phyloP scores from a whole-genome alignment of 2,888 invertebrate species.

The Drosophila meridiana region DNA sequence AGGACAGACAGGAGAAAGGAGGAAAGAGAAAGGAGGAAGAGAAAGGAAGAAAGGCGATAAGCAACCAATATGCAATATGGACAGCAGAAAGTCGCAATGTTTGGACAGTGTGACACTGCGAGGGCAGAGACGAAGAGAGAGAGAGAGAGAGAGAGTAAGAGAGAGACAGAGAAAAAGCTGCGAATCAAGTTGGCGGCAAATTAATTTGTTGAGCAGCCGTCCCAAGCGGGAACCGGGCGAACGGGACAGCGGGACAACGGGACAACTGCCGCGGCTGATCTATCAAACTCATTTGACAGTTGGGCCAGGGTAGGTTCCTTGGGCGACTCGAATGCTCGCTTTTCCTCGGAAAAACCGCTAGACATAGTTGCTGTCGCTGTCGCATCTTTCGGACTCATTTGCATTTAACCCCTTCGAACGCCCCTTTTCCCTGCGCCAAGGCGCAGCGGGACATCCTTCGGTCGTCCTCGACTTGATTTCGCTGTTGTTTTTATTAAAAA shows the following conservation, averaged over 20 bases:
- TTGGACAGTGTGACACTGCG: slow-evolving; percentile 32
- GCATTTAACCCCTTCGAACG: slow-evolving; percentile 68
- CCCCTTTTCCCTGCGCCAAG: slow-evolving; percentile 17
- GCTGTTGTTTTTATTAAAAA: slow-evolving; percentile 55
- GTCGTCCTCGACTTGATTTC: slow-evolving; percentile 24
- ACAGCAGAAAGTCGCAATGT: slow-evolving; percentile 33
- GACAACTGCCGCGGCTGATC: slow-evolving; percentile 50
- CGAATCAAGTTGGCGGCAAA: slow-evolving; percentile 67
- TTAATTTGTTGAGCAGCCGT: slow-evolving; percentile 57
- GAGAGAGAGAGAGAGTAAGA: background rate
- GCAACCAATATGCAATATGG: background rate
- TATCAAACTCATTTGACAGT: slow-evolving; percentile 63
- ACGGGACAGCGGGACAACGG: slow-evolving; percentile 27
- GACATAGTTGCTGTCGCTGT: slow-evolving; percentile 9
- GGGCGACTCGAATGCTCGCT: slow-evolving; percentile 25
- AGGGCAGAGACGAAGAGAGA: background rate
- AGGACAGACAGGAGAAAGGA: background rate
- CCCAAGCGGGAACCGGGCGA: slow-evolving; percentile 16
- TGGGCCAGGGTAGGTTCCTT: slow-evolving; percentile 52
- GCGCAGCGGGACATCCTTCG: slow-evolving; percentile 56
- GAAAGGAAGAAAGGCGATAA: background rate
- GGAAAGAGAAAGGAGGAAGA: background rate
- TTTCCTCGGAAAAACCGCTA: slow-evolving; percentile 32
- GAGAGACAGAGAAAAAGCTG: background rate
- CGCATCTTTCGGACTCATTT: slow-evolving; percentile 50